phyloP scores from a whole-genome alignment of 2,113 vertebrate genomes.

The Semnornis frantzii region DNA sequence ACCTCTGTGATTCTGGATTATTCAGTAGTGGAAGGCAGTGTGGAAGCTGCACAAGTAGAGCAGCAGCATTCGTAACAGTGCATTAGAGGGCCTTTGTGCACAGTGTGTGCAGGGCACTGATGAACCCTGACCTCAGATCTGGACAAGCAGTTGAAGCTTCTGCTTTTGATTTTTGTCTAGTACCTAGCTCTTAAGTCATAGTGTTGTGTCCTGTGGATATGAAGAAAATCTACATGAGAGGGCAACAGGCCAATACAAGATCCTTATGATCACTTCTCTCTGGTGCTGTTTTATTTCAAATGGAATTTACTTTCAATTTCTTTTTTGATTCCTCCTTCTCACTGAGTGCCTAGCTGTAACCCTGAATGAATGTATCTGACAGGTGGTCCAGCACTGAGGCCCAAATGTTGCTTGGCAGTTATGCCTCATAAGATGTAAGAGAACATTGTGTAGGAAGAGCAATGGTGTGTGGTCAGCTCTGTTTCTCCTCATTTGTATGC shows the following conservation, averaged over 20 bases:
- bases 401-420: neutral
- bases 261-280: neutral
- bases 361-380: neutral
- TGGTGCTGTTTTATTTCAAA: neutral
- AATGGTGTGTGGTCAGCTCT: neutral
- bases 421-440: neutral
- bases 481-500: neutral
- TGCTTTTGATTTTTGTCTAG: neutral
- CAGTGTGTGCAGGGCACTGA: neutral
- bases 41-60: neutral
- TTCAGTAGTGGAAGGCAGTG: neutral
- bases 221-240: neutral
- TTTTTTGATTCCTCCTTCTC: neutral
- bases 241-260: neutral
- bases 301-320: neutral
- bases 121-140: neutral
- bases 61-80: neutral
- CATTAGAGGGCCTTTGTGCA: neutral
- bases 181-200: neutral
- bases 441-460: neutral
- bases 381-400: neutral
- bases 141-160: neutral
- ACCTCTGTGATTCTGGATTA: neutral
- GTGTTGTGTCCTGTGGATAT: neutral
- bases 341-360: neutral